Percentiles rank a stretch among this genome's conserved stretches.
These are phyloP conservation scores for Sebastes matsubarae DNA, from an alignment of 2,797 vertebrate genomes.

Conservation along the genomic window DNA sequence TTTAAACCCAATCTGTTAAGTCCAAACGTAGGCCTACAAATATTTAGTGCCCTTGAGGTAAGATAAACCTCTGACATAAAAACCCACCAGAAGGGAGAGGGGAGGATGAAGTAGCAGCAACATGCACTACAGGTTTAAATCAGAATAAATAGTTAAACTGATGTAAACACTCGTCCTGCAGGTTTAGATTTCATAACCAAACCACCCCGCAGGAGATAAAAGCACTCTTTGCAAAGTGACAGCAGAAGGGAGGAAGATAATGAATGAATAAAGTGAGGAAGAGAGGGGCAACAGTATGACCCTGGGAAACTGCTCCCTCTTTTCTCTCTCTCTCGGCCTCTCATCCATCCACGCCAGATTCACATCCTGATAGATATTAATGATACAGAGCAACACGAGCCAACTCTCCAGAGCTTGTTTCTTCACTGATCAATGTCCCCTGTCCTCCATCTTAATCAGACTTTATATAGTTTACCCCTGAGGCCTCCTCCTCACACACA, in stretches of 20 bases:
- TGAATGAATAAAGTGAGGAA: conserved; percentile 40
- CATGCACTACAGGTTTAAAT: neutral
- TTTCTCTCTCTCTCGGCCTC: neutral
- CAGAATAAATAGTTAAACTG: conserved; percentile 16
- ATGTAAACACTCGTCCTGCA: conserved; percentile 27
- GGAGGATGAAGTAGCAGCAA: neutral
- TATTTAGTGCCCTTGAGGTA: neutral
- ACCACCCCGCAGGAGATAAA: conserved; percentile 27
- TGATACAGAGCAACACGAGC: conserved; percentile 62
- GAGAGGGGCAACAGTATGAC: conserved; percentile 27
- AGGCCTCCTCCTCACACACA: conserved; percentile 14
- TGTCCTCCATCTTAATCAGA: conserved; percentile 66
- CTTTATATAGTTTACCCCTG: conserved; percentile 6
- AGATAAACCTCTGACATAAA: neutral
- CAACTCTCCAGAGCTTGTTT: conserved; percentile 36
- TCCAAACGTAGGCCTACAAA: neutral
- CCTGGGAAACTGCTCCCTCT: conserved; percentile 24
- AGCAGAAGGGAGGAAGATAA: conserved; percentile 47
- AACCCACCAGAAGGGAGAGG: neutral
- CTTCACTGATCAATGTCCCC: conserved; percentile 49
- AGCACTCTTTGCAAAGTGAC: conserved; percentile 19
- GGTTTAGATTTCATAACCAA: conserved; percentile 44
- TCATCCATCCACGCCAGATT: conserved; percentile 44
- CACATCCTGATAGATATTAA: conserved; percentile 60
- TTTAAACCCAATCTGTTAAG: neutral